These are phyloP conservation scores for Tiliacea citrago DNA, from an alignment of 2,888 invertebrate genomes.

Conservation along the genomic window DNA sequence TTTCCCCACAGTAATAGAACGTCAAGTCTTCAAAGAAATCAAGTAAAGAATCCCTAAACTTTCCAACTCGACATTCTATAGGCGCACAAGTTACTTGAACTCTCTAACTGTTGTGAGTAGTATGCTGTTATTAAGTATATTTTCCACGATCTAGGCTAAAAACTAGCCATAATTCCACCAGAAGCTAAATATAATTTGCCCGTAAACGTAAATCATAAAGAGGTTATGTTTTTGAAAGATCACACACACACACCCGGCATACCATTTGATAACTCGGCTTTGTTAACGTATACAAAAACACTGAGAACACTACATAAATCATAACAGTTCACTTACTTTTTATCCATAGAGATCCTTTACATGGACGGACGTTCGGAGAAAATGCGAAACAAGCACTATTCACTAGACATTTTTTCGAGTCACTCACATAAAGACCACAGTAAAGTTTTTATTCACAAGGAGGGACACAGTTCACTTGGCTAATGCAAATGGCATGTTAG, in stretches of 20 bases:
- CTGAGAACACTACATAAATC: background rate
- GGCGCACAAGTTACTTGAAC: constrained; percentile 40
- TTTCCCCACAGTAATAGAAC: constrained; percentile 67
- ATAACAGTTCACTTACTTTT: constrained; percentile 61
- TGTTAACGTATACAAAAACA: constrained; percentile 11
- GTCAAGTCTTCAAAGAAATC: constrained; percentile 66
- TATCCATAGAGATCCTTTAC: constrained; percentile 53
- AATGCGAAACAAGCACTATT: constrained; percentile 1
- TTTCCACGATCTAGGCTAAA: constrained; percentile 10
- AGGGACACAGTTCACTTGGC: constrained; percentile 14
- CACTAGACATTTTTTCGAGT: constrained; percentile 10
- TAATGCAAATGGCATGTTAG: constrained; percentile 17
- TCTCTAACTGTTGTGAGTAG: constrained; percentile 40
- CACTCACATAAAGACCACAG: constrained; percentile 7
- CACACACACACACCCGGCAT: background rate
- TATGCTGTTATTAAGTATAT: constrained; percentile 32
- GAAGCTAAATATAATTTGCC: background rate
- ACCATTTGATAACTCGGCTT: background rate
- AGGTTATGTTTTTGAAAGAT: background rate
- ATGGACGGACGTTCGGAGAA: background rate
- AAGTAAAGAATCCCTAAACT: constrained; percentile 58
- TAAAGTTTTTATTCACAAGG: constrained; percentile 8
- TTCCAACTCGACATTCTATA: constrained; percentile 48
- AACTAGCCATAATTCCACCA: background rate
- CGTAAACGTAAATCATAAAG: constrained; percentile 2